Evolutionary conservation across 2,888 invertebrate species (phyloP).

Genomic region (Trichopria drosophilae): DNA sequence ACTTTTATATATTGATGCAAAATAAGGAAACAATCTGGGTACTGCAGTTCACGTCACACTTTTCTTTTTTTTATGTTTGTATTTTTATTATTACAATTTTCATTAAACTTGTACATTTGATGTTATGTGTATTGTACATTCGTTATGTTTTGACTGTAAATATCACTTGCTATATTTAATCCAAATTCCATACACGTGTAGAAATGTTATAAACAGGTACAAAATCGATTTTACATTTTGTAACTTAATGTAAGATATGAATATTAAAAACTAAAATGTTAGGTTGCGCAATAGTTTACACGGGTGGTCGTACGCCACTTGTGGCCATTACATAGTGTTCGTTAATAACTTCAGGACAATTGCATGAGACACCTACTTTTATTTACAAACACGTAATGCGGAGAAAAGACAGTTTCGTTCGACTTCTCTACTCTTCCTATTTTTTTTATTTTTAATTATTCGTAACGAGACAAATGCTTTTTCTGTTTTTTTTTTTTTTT

Average conservation of each 20-base stretch:
- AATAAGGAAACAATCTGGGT: too few relatives aligned
- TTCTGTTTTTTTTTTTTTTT: constrained; percentile 9
- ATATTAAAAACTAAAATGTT: constrained; percentile 23
- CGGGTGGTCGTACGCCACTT: constrained; percentile 23
- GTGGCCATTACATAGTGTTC: constrained; percentile 18
- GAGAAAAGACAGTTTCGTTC: constrained; percentile 23
- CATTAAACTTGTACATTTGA: constrained; percentile 53
- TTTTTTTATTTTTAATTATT: constrained; percentile 25
- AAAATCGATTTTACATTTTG: constrained; percentile 51
- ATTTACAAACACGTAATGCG: constrained; percentile 19
- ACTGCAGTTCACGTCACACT: too few relatives aligned
- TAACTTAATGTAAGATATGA: constrained; percentile 22
- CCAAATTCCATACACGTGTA: constrained; percentile 42
- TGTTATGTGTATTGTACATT: constrained; percentile 39
- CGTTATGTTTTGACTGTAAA: constrained; percentile 22
- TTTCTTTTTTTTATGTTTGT: too few relatives aligned
- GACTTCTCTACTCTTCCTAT: constrained; percentile 21
- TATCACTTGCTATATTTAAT: constrained; percentile 40
- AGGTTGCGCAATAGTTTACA: constrained; percentile 27
- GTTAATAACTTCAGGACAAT: constrained; percentile 24
- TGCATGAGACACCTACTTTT: constrained; percentile 23
- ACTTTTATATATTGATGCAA: too few relatives aligned
- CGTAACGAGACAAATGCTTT: constrained; percentile 6
- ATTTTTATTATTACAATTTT: constrained; percentile 50
- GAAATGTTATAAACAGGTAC: constrained; percentile 57